Conservation (phyloP, 2,797 vertebrate genomes). For the Malurus leucopterus region DNA sequence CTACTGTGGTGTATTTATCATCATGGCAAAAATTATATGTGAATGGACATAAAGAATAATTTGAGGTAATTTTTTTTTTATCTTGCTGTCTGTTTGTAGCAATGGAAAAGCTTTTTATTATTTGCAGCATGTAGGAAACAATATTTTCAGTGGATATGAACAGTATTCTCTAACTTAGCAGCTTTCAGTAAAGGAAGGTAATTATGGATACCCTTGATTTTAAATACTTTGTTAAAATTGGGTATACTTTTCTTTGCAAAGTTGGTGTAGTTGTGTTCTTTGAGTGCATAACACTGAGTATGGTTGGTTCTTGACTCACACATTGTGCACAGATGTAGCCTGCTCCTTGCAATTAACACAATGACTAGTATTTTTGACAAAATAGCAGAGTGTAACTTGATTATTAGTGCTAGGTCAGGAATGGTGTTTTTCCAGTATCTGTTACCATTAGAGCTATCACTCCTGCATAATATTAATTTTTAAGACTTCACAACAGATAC, state of each 20-base stretch:
- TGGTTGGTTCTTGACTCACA: not conserved
- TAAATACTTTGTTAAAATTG: not conserved
- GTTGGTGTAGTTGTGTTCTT: not conserved
- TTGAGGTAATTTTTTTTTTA: not conserved
- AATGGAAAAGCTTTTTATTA: not conserved
- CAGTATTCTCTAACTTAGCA: not conserved
- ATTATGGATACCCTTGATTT: not conserved
- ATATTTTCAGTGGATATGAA: not conserved
- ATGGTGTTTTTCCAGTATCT: not conserved
- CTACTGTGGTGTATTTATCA: not conserved
- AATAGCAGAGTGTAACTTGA: not conserved
- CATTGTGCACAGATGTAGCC: not conserved
- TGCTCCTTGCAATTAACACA: constrained; percentile 27
- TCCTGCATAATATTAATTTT: not conserved
- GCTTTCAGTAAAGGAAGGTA: not conserved
- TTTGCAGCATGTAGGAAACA: not conserved
- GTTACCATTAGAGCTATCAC: not conserved
- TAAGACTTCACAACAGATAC: not conserved
- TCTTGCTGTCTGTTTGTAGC: not conserved
- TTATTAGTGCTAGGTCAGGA: not conserved
- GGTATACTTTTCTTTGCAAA: not conserved
- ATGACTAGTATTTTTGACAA: constrained; percentile 8
- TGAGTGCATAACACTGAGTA: not conserved
- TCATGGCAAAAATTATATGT: not conserved
- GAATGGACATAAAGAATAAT: not conserved